Percentiles rank a stretch among this genome's conserved stretches.
Conservation (phyloP, 2,113 vertebrate genomes). For the Aramus guarauna region DNA sequence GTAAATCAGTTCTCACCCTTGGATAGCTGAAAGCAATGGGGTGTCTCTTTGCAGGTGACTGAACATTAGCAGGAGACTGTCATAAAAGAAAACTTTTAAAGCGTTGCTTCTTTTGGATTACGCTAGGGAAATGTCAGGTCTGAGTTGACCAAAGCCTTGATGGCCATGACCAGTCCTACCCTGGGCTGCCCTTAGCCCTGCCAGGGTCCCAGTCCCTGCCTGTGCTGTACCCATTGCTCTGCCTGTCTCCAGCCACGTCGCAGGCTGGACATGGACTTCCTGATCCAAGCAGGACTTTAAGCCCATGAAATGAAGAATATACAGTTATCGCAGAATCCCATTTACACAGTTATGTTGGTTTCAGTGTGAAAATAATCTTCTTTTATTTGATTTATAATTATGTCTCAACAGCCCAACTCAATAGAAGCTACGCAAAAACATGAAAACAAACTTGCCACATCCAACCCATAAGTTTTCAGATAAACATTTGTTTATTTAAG, state of each 20-base stretch:
- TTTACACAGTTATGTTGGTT: neutral
- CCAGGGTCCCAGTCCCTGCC: neutral
- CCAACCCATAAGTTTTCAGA: neutral
- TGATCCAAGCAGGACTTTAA: neutral
- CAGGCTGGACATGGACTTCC: neutral
- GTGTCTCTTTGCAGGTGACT: neutral
- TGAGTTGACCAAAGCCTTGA: neutral
- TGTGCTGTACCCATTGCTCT: neutral
- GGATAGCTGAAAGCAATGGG: neutral
- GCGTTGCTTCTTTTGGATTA: neutral
- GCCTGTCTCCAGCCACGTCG: neutral
- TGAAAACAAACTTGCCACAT: neutral
- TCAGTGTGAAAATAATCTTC: neutral
- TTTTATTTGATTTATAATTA: neutral
- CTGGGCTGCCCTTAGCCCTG: neutral
- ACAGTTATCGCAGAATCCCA: neutral
- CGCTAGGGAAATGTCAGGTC: neutral
- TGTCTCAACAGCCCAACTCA: neutral
- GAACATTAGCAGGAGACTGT: neutral
- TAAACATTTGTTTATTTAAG: neutral
- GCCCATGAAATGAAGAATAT: neutral
- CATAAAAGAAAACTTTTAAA: neutral
- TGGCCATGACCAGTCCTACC: neutral
- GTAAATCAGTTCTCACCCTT: neutral
- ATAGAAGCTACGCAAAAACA: neutral